Base-by-base conservation (phyloP, 2,888 invertebrate species). In the Synergus japonicus region DNA sequence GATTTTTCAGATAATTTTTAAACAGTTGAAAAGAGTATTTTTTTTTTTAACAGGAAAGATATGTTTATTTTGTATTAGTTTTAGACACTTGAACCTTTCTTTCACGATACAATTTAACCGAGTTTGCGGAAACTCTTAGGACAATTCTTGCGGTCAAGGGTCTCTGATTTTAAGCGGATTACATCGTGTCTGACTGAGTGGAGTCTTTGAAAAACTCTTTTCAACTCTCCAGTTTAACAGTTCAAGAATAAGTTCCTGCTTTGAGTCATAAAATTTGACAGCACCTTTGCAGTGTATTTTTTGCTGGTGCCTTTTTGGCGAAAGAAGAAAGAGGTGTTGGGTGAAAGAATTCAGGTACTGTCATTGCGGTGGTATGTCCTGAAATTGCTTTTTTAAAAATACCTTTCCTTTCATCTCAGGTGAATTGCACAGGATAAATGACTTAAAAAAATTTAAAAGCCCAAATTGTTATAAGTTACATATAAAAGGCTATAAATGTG, bases 211-310 rank as follows among this genome's bases (percentile, higher is more conserved):
- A 86, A 44, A 88, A 87, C 81, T 84, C 84, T 86, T 87, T 87
- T 65, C 78, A n/a, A 18, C 12, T 60, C 65, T 77, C 66, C 15
- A 80, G 73, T 80, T 78, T 76, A 76, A 73, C 78, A 76, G 58
- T 65, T 44, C 82, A 78, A 85, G 84, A 86, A 87, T 87, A 86
- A 85, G 84, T 80, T 81, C 83, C 83, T 82, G 82, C 80, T 83
- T 85, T 82, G 84, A 78, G 77, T 79, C 85, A 81, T 89, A 89
- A 88, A 88, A 82, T 86, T 89, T 89, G 88, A 88, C 83, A 85
- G 78, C 85, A 79, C 79, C 85, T 85, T 86, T 85, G 84, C 82
- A 83, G 83, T 87, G 85, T 76, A 86, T 84, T 87, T 89, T 89
- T 89, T 89, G 37, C 37, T 37, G 37, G 88, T 85, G 76, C 80